These are phyloP conservation scores for Limnephilus auricula DNA, from an alignment of 2,888 invertebrate species.

Conservation along the genomic window DNA sequence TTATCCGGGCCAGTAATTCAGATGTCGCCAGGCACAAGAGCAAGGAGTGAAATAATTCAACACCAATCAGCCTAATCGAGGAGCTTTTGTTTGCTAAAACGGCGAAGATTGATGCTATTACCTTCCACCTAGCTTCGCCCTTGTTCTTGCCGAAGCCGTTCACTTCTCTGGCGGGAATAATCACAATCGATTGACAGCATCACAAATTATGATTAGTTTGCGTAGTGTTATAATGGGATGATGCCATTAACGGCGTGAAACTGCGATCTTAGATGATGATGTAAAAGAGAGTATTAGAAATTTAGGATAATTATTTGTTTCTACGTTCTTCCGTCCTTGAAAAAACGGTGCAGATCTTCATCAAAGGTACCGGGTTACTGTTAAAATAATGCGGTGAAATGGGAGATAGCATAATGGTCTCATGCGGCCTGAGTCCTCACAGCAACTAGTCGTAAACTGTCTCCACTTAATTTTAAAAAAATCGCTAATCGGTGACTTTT, in stretches of 20 bases:
- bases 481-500: no score
- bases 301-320: not conserved
- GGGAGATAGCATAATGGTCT: no score
- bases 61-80: constrained; percentile 47
- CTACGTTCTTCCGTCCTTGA: no score
- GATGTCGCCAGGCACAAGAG: constrained; percentile 30
- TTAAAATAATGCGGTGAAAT: no score
- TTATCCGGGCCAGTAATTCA: constrained; percentile 26
- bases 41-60: constrained; percentile 34
- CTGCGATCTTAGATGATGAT: not conserved
- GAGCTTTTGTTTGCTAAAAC: constrained; percentile 42
- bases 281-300: not conserved
- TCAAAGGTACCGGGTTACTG: no score
- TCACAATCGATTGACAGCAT: not conserved
- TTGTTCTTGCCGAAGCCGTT: not conserved
- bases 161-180: not conserved
- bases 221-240: not conserved
- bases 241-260: not conserved
- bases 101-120: constrained; percentile 29
- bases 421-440: no score
- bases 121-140: not conserved
- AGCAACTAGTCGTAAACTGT: no score
- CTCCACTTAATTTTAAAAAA: no score
- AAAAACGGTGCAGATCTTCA: no score
- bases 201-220: constrained; percentile 12